Conservation (phyloP, 2,797 vertebrate genomes). For the Schizothorax lantsangensis region DNA sequence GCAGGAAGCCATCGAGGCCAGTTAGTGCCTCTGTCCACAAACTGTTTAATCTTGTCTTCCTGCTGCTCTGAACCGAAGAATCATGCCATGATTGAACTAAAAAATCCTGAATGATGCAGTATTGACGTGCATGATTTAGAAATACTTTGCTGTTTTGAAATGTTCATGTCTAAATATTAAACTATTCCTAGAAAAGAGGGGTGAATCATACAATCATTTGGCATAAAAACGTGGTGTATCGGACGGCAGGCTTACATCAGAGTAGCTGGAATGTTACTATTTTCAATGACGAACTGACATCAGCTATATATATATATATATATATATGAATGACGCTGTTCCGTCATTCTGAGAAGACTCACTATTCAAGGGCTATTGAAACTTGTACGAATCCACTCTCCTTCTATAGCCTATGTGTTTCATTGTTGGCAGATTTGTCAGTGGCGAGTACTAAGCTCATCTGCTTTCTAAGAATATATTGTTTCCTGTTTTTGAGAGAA, state of each 20-base stretch:
- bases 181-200: constrained; percentile 9
- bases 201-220: constrained; percentile 23
- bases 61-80: constrained; percentile 38
- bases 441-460: not conserved
- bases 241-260: not conserved
- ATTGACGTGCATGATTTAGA: not conserved
- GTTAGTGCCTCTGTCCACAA: constrained; percentile 61
- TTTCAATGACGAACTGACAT: not conserved
- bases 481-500: constrained; percentile 18
- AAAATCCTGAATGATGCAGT: not conserved
- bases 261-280: not conserved
- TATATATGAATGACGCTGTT: not conserved
- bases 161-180: constrained; percentile 20
- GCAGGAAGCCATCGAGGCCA: constrained; percentile 73
- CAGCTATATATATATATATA: not conserved
- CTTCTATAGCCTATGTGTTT: not conserved
- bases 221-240: not conserved
- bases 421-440: not conserved
- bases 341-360: not conserved
- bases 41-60: constrained; percentile 63
- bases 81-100: not conserved
- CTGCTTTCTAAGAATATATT: not conserved
- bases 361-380: not conserved
- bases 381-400: not conserved
- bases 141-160: constrained; percentile 5